These are phyloP conservation scores for Agonopterix arenella DNA, from an alignment of 2,888 invertebrate species.

Conservation along the genomic window DNA sequence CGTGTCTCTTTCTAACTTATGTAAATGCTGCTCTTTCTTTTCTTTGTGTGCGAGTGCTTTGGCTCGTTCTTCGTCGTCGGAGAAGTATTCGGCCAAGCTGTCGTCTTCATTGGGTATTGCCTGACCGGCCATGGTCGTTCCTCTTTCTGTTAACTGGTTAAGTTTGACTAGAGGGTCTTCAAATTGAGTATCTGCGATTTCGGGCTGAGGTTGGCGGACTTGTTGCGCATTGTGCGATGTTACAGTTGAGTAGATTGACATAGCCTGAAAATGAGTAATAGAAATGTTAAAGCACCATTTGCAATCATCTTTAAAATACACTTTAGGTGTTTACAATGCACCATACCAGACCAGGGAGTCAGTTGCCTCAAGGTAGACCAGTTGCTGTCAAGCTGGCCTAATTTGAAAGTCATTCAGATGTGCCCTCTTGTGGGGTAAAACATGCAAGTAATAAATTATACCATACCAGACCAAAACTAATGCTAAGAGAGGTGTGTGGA, in stretches of 20 bases:
- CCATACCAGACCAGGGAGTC: too few species aligned
- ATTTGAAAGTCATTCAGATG: too few species aligned
- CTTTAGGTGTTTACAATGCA: too few species aligned
- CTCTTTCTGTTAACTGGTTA: conserved; percentile 46
- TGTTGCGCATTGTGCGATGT: conserved; percentile 47
- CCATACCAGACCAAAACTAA: too few species aligned
- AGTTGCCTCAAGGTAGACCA: too few species aligned
- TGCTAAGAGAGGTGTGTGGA: too few species aligned
- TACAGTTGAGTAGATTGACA: conserved; percentile 79
- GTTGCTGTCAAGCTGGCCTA: too few species aligned
- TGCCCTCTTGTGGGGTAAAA: too few species aligned
- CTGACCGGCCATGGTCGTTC: conserved; percentile 49
- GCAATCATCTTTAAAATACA: too few species aligned
- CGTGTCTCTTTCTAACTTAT: conserved; percentile 53
- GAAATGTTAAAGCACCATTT: too few species aligned
- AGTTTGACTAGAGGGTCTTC: conserved; percentile 53
- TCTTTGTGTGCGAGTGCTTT: conserved; percentile 55
- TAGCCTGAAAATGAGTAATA: conserved; percentile 60
- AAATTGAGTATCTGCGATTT: conserved; percentile 29
- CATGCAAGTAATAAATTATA: too few species aligned
- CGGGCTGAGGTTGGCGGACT: conserved; percentile 26
- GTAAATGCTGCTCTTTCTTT: conserved; percentile 44
- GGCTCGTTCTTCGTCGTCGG: conserved; percentile 69
- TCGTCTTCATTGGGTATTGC: conserved; percentile 44
- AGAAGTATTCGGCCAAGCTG: conserved; percentile 64